Evolutionary conservation across 2,888 invertebrate species (phyloP).

Genomic region (Dendrolimus houi): DNA sequence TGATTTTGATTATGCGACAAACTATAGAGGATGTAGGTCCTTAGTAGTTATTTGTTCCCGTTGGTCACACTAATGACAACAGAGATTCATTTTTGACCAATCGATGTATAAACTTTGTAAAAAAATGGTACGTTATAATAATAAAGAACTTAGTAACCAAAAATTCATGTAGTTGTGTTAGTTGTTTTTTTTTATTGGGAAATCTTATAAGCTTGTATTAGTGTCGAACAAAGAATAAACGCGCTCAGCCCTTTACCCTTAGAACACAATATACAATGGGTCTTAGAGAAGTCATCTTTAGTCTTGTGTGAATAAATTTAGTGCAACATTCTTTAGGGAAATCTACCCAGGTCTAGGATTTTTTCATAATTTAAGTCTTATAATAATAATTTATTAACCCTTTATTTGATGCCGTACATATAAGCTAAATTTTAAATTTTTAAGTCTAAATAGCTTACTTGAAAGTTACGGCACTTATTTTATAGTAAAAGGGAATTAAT

Average conservation of each 20-base stretch:
- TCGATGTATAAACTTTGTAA: conserved; percentile 47
- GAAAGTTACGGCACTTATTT: no score
- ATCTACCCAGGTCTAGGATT: not conserved
- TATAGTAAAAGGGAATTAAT: no score
- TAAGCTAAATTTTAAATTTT: no score
- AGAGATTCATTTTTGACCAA: conserved; percentile 37
- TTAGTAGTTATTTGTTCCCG: not conserved
- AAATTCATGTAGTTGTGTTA: conserved; percentile 39
- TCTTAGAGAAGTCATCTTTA: not conserved
- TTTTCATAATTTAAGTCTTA: not conserved
- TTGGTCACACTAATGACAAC: conserved; percentile 11
- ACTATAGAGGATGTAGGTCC: not conserved
- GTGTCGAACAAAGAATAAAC: not conserved
- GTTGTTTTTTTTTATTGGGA: conserved; percentile 31
- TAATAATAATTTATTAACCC: not conserved
- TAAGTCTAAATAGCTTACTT: no score
- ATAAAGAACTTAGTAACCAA: conserved; percentile 35
- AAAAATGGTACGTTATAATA: conserved; percentile 47
- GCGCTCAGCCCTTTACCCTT: not conserved
- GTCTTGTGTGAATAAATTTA: not conserved
- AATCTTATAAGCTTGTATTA: conserved; percentile 33
- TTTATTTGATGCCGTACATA: not conserved
- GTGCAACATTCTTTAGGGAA: not conserved
- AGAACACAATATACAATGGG: not conserved
- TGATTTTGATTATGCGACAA: not conserved